Evolutionary conservation across 1,140 invertebrate species (phyloP), one percentile per base, ranked within the genome.

Genomic region (Meteorus sp.): DNA sequence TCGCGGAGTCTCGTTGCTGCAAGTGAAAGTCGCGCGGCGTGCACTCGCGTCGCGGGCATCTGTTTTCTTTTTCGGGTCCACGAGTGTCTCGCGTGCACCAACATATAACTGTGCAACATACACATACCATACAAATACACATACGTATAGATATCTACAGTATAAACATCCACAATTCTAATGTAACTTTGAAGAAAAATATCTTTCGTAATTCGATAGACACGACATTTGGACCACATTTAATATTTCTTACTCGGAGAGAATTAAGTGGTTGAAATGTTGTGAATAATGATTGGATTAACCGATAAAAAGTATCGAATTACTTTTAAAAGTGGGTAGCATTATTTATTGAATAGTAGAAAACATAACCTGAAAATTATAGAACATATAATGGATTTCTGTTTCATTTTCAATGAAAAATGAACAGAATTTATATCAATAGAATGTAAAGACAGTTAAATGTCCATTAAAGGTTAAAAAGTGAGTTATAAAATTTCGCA

Each of bases 21-120:
- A 41, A 59, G 56, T 59, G 56, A 59, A 59, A 59, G 56, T 59
- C 29, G 44, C 35, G 47, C 11, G 52, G n/a, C n/a, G n/a, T n/a
- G n/a, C n/a, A n/a, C n/a, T n/a, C n/a, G n/a, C n/a, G 29, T 56
- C 19, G n/a, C 54, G 43, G 54, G 44, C 37, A 59, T 59, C 56
- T 59, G 56, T 50, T 59, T 52, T 43, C 50, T 52, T 52, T 52
- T 52, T 52, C 50, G 50, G 50, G 29, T 52, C 25, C 7, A n/a
- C n/a, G n/a, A n/a, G n/a, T n/a, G 25, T 50, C 25, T 6, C n/a
- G 3, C 6, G 22, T n/a, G 22, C 8, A 6, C 9, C n/a, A n/a
- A n/a, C n/a, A n/a, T n/a, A 33, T 11, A 11, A 33, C 29, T 6
- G 11, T 15, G 11, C 35, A 39, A 15, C 35, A n/a, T 13, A n/a